Evolutionary conservation across 2,113 vertebrate genomes (phyloP), one percentile per base, ranked within the genome.

Genomic region (Otolemur garnettii): DNA sequence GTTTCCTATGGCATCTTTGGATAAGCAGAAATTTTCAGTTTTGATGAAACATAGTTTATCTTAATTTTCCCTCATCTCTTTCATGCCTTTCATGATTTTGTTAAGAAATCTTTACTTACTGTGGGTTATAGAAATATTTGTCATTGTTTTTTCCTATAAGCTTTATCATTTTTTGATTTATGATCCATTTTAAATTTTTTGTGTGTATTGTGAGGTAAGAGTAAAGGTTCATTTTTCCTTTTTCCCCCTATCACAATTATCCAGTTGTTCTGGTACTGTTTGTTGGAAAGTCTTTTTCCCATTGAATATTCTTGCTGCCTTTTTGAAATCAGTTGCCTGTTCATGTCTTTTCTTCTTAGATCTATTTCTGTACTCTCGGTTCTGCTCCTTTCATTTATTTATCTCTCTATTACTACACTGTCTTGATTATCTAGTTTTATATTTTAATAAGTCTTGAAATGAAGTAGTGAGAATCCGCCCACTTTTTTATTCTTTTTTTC

Each of bases 261-360:
- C 45, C 21, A n/a, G 30, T 95, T 87, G 19, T 90, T n/a, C 17
- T 86, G 59, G 24, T 10, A 62, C 3, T 89, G n/a, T 57, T 89
- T 87, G 4, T 90, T 77, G 50, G 13, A 81, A 66, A 72, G 66
- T 33, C 33, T 83, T 96, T 93, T 90, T 15, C 35, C 8, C 28
- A 22, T 77, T 87, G 90, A 91, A 75, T 91, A 55, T 93, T 60
- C 14, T 91, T 75, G n/a, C 57, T 24, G 11, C 33, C 71, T 97
- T 68, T 68, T 30, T 42, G 13, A 18, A 95, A 78, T 93, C 87
- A 60, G 0, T 85, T 80, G 38, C n/a, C 66, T 86, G 30, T 80
- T 87, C 66, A 60, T 87, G 53, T 94, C 38, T 59, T 0, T 90
- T 89, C n/a, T 94, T 57, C 71, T 87, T 89, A 53, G 64, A 28